Conservation (phyloP, 2,888 invertebrate genomes). For the Aporophyla nigra region DNA sequence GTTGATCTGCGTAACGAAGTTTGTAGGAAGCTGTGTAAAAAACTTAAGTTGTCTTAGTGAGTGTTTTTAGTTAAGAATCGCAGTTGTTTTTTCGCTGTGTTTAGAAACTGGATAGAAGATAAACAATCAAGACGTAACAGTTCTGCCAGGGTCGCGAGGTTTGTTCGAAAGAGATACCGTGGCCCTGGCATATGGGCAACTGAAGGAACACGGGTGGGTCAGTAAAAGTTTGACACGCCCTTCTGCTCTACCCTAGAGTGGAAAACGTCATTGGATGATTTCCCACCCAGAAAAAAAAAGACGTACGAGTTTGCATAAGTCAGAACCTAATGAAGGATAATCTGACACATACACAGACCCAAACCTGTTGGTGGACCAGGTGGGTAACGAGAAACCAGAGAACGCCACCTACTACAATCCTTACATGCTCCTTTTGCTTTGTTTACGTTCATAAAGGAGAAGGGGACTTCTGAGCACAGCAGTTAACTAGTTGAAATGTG, state of each 20-base stretch:
- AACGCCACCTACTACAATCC: background rate
- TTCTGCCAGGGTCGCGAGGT: too few species aligned
- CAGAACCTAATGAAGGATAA: background rate
- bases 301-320: too few species aligned
- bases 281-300: too few species aligned
- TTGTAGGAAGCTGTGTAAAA: slow-evolving; percentile 46
- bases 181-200: too few species aligned
- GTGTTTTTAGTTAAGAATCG: slow-evolving; percentile 7
- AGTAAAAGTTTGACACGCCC: too few species aligned
- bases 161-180: too few species aligned
- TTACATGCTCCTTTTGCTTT: background rate
- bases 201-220: too few species aligned
- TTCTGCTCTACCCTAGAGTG: too few species aligned
- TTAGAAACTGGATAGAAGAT: background rate
- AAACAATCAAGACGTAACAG: background rate
- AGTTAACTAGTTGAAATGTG: too few species aligned
- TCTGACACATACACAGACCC: background rate
- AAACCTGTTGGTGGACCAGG: background rate
- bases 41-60: slow-evolving; percentile 12
- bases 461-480: too few species aligned
- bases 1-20: slow-evolving; percentile 68
- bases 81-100: background rate
- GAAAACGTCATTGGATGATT: too few species aligned
- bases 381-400: background rate
- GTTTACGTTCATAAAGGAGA: background rate